Conservation (phyloP, 2,113 vertebrate species). For the Donacobius atricapilla region DNA sequence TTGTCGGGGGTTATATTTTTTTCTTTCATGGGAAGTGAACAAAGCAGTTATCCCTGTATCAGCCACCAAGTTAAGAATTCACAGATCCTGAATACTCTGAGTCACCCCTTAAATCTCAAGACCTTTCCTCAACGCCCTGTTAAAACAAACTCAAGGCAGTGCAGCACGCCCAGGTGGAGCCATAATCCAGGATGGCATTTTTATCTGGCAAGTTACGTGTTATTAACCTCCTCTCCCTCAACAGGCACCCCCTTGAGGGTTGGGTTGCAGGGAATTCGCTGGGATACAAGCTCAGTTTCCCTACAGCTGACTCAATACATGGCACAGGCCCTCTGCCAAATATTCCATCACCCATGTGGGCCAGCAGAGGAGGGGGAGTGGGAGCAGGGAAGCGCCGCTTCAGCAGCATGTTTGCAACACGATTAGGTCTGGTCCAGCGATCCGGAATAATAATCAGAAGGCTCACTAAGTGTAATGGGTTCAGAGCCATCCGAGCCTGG, state of each 20-base stretch:
- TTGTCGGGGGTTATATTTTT: rapidly evolving
- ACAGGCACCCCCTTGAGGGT: slow-evolving; percentile 48
- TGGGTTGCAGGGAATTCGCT: slow-evolving; percentile 26
- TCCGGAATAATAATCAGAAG: slow-evolving; percentile 39
- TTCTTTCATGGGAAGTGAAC: not conserved
- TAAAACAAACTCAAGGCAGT: slow-evolving; percentile 25
- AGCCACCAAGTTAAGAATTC: not conserved
- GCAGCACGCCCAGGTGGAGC: slow-evolving; percentile 7
- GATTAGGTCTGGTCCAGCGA: slow-evolving; percentile 53
- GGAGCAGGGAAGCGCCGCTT: slow-evolving; percentile 38
- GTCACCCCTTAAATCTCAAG: slow-evolving; percentile 10
- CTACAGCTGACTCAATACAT: slow-evolving; percentile 4
- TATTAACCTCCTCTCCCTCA: slow-evolving; percentile 61
- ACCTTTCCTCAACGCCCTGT: slow-evolving; percentile 22
- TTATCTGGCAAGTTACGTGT: slow-evolving; percentile 55
- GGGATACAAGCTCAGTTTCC: slow-evolving; percentile 48
- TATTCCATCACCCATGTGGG: slow-evolving; percentile 36
- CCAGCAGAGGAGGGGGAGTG: slow-evolving; percentile 30
- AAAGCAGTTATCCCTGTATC: not conserved
- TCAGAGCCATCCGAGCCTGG: not conserved
- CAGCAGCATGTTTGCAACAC: slow-evolving; percentile 12
- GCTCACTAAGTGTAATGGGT: slow-evolving; percentile 41
- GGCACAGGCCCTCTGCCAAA: slow-evolving; percentile 45
- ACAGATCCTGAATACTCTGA: not conserved
- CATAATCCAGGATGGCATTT: slow-evolving; percentile 38